Evolutionary conservation across 2,888 invertebrate genomes (phyloP), one percentile per base, ranked within the genome.

Genomic region (Actias luna): DNA sequence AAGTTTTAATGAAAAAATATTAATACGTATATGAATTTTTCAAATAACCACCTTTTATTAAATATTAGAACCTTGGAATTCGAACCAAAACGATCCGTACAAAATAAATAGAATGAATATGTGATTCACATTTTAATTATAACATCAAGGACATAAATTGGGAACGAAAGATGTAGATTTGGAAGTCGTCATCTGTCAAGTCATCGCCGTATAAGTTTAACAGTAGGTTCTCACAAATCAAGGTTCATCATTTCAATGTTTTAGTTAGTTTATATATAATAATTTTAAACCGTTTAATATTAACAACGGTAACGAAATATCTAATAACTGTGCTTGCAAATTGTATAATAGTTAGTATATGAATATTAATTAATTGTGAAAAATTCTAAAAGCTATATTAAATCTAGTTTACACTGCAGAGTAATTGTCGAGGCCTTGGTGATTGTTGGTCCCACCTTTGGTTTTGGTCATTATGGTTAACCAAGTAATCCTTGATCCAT

Each of bases 81-180:
- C 8, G 12, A 50, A 12, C 22, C 10, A 50, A 4, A 22, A 16
- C 46, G 12, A 3, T 12, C 12, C 10, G 25, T 25, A 12, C 12
- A 25, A 22, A 50, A 25, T 25, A 50, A 50, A 12, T 16, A 4
- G 46, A 50, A 50, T 50, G 8, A 50, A 22, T 46, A 46, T 46
- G 46, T 46, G 22, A 50, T 50, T 1, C 46, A 50, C 46, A 18
- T 58, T 58, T 35, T 35, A 58, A 25, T 58, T 65, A 70, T 71
- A 74, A 71, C 65, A 18, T 33, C 58, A 59, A 62, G 58, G 55
- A 68, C 61, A 63, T 57, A 62, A 64, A 69, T 39, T 65, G 62
- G 60, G 60, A 64, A 25, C 12, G 10, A 50, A 8, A 10, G 25
- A 25, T 50, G 22, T 50, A 50, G n/a, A n/a, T n/a, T n/a, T 50